phyloP scores from a whole-genome alignment of 1,140 invertebrate species.

The Eueides isabella region DNA sequence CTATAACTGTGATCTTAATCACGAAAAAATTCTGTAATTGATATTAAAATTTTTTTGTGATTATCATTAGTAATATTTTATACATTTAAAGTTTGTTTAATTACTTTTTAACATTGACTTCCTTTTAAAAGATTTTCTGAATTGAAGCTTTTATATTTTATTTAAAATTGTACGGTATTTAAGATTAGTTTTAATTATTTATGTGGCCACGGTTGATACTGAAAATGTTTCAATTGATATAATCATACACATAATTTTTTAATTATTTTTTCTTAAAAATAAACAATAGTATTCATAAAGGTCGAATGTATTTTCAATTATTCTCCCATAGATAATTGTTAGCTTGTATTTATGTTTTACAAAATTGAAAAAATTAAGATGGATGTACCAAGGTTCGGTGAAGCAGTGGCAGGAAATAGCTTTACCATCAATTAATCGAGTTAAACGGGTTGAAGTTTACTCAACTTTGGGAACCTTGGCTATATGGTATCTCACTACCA shows the following conservation, averaged over 20 bases:
- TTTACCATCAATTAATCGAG: too few species aligned
- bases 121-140: background rate
- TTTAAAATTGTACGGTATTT: background rate
- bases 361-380: too few species aligned
- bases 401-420: too few species aligned
- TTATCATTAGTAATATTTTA: background rate
- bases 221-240: background rate
- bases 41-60: constrained; percentile 10
- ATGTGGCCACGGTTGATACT: too few species aligned
- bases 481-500: too few species aligned
- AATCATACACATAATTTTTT: background rate
- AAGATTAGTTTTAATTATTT: background rate
- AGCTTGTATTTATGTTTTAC: too few species aligned
- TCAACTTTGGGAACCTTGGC: too few species aligned
- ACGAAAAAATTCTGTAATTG: constrained; percentile 43
- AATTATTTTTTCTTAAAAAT: background rate
- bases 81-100: constrained; percentile 15
- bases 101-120: background rate
- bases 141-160: background rate
- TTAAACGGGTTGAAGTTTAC: too few species aligned
- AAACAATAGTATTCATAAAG: too few species aligned
- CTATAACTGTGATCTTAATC: constrained; percentile 75
- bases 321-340: too few species aligned
- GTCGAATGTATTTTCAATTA: too few species aligned
- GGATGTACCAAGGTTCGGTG: too few species aligned